These are phyloP conservation scores for Hartigia nigra DNA, from an alignment of 2,888 invertebrate genomes.

Conservation along the genomic window DNA sequence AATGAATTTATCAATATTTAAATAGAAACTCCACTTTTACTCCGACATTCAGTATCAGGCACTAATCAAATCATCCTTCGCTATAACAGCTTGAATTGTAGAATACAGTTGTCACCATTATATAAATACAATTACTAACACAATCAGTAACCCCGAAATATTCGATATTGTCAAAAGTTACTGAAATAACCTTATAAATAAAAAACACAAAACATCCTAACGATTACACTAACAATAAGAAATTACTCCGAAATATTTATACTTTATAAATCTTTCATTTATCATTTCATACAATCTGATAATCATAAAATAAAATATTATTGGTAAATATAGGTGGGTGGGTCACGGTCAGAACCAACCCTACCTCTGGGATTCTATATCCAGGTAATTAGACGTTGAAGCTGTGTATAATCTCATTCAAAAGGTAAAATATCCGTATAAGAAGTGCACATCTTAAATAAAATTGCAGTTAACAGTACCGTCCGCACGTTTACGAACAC, in stretches of 20 bases:
- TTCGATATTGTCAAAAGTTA: neutral
- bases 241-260: neutral
- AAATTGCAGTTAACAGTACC: neutral
- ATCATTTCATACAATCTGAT: neutral
- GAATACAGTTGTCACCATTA: neutral
- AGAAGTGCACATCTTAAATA: neutral
- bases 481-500: neutral
- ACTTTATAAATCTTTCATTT: neutral
- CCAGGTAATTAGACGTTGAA: neutral
- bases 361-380: neutral
- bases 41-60: neutral
- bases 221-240: neutral
- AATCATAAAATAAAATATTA: neutral
- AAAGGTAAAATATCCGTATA: neutral
- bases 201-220: neutral
- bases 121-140: neutral
- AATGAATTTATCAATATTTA: neutral
- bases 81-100: neutral
- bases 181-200: neutral
- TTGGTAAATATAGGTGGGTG: neutral
- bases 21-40: neutral
- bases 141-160: neutral
- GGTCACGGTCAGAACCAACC: neutral
- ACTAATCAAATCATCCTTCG: neutral
- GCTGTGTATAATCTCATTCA: neutral